Percentiles rank a stretch among this genome's conserved stretches.
Evolutionary conservation across 1,140 invertebrate genomes (phyloP).

Genomic region (Bombus terrestris): DNA sequence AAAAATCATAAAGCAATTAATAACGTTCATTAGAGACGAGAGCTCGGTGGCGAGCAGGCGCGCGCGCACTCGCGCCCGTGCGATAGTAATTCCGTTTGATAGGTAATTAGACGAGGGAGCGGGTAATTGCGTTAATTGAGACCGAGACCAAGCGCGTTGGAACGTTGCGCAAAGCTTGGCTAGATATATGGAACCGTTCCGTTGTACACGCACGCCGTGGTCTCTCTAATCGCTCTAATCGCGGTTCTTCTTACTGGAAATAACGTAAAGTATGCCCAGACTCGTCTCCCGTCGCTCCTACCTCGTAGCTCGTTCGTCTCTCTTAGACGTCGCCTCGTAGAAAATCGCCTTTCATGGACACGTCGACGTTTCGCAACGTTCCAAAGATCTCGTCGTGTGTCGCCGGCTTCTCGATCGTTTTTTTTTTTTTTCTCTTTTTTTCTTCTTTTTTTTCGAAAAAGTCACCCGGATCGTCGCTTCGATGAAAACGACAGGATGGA

Average conservation of each 20-base stretch:
- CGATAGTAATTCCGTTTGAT: slow-evolving; percentile 78
- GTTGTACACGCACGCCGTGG: slow-evolving; percentile 63
- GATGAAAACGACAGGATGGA: too few species aligned
- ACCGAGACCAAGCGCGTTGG: slow-evolving; percentile 61
- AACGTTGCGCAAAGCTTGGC: slow-evolving; percentile 71
- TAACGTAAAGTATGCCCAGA: slow-evolving; percentile 18
- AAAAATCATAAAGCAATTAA: slow-evolving; percentile 83
- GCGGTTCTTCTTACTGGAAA: slow-evolving; percentile 56
- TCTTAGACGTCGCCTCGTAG: background rate
- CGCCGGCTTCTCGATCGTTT: too few species aligned
- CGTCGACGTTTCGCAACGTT: slow-evolving; percentile 18
- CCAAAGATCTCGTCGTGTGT: background rate
- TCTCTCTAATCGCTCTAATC: slow-evolving; percentile 65
- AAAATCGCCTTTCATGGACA: slow-evolving; percentile 34
- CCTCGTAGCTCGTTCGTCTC: slow-evolving; percentile 10
- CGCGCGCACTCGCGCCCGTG: slow-evolving; percentile 39
- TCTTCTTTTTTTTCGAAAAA: background rate
- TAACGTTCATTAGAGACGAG: slow-evolving; percentile 79
- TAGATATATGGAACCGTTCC: slow-evolving; percentile 70
- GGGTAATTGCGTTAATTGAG: slow-evolving; percentile 79
- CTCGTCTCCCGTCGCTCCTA: background rate
- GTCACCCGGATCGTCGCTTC: too few species aligned
- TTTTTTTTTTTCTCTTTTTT: too few species aligned
- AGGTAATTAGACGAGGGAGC: slow-evolving; percentile 78
- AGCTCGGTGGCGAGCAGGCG: slow-evolving; percentile 29